These are phyloP conservation scores for Morpho helenor DNA, from an alignment of 2,888 invertebrate genomes.

Conservation along the genomic window DNA sequence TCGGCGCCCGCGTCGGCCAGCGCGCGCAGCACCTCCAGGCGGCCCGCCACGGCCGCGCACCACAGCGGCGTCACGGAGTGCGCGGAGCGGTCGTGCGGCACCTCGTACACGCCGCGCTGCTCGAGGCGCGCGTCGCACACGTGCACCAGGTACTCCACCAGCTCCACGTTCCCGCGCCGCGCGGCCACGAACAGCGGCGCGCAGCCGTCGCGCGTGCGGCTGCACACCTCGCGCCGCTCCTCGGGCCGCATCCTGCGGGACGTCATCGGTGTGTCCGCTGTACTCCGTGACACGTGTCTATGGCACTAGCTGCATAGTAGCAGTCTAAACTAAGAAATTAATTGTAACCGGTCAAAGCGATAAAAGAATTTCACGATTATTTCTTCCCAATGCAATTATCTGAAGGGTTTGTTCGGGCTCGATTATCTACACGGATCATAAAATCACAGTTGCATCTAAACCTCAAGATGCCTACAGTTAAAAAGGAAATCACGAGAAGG, in stretches of 20 bases:
- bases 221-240: slow-evolving; percentile 83
- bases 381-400: too few relatives aligned
- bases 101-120: slow-evolving; percentile 90
- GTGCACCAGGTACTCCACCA: slow-evolving; percentile 91
- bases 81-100: slow-evolving; percentile 86
- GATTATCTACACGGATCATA: too few relatives aligned
- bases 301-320: too few relatives aligned
- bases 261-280: too few relatives aligned
- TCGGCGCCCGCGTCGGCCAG: slow-evolving; percentile 89
- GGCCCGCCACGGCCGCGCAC: slow-evolving; percentile 94
- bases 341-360: too few relatives aligned
- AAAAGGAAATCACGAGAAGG: too few relatives aligned
- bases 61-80: slow-evolving; percentile 93
- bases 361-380: too few relatives aligned
- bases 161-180: slow-evolving; percentile 88
- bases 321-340: too few relatives aligned
- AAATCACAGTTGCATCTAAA: too few relatives aligned
- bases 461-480: too few relatives aligned
- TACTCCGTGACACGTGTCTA: too few relatives aligned
- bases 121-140: slow-evolving; percentile 92
- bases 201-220: slow-evolving; percentile 85
- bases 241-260: slow-evolving; percentile 72
- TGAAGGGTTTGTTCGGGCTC: too few relatives aligned
- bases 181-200: slow-evolving; percentile 90
- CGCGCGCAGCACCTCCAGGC: slow-evolving; percentile 86